Evolutionary conservation across 1,140 invertebrate genomes (phyloP).

Genomic region (Drosophila mojavensis): DNA sequence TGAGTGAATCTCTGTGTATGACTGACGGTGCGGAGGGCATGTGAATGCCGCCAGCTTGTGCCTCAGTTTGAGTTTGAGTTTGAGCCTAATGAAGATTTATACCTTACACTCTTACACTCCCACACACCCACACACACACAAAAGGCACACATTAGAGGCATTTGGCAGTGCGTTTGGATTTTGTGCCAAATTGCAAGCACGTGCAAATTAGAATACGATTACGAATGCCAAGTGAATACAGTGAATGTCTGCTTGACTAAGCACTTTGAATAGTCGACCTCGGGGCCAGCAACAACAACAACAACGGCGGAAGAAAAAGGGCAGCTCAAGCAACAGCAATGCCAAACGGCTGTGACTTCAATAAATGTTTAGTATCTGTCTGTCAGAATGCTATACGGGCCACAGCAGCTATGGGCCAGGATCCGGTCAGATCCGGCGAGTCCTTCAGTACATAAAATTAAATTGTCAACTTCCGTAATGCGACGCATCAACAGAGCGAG

Average conservation of each 20-base stretch:
- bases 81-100: constrained; percentile 76
- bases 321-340: not conserved
- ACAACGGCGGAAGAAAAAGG: constrained; percentile 1
- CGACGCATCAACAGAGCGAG: constrained; percentile 50
- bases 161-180: constrained; percentile 44
- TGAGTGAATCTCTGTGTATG: constrained; percentile 19
- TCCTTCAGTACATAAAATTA: constrained; percentile 74
- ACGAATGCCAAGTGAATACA: constrained; percentile 35
- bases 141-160: constrained; percentile 24
- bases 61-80: not conserved
- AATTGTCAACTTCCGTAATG: constrained; percentile 80
- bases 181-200: constrained; percentile 72
- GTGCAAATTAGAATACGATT: constrained; percentile 75
- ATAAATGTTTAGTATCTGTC: constrained; percentile 78
- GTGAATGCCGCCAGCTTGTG: constrained; percentile 11
- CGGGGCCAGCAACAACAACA: constrained; percentile 2
- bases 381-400: constrained; percentile 17
- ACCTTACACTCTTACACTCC: constrained; percentile 15
- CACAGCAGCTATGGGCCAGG: not conserved
- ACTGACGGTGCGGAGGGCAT: constrained; percentile 14
- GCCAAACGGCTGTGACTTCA: constrained; percentile 45
- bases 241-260: constrained; percentile 54
- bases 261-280: constrained; percentile 72
- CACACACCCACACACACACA: constrained; percentile 8
- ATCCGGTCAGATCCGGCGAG: constrained; percentile 27